phyloP scores from a whole-genome alignment of 2,888 invertebrate species.

The Theretra japonica region DNA sequence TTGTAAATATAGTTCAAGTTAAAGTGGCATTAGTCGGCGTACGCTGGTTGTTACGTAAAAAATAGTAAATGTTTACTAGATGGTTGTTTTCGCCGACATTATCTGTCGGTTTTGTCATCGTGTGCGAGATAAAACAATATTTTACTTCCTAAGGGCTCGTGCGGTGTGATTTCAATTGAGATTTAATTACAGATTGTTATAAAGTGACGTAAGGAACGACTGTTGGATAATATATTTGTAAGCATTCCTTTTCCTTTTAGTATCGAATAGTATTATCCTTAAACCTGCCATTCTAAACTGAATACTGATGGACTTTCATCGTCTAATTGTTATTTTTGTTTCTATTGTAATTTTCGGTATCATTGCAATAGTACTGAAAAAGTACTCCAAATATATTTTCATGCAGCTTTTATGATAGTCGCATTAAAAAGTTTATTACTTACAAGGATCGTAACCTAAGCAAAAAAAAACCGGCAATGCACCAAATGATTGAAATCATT shows the following conservation, averaged over 20 bases:
- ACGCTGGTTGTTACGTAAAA: constrained; percentile 55
- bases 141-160: constrained; percentile 42
- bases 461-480: no score
- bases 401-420: no score
- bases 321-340: no score
- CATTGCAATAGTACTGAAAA: no score
- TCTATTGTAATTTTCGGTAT: no score
- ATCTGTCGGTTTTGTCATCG: constrained; percentile 53
- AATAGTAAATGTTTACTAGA: constrained; percentile 56
- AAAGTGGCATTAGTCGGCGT: constrained; percentile 18
- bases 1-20: constrained; percentile 12
- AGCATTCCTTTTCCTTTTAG: neutral
- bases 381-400: no score
- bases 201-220: neutral
- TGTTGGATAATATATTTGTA: neutral
- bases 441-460: no score
- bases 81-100: constrained; percentile 54
- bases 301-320: no score
- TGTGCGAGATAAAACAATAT: constrained; percentile 47
- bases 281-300: no score
- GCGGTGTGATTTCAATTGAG: constrained; percentile 18
- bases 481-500: no score
- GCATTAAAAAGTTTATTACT: no score
- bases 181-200: neutral
- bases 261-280: neutral